Conservation (phyloP, 92 coral and sea anemone species). For the Parazoanthus atlanticus region DNA sequence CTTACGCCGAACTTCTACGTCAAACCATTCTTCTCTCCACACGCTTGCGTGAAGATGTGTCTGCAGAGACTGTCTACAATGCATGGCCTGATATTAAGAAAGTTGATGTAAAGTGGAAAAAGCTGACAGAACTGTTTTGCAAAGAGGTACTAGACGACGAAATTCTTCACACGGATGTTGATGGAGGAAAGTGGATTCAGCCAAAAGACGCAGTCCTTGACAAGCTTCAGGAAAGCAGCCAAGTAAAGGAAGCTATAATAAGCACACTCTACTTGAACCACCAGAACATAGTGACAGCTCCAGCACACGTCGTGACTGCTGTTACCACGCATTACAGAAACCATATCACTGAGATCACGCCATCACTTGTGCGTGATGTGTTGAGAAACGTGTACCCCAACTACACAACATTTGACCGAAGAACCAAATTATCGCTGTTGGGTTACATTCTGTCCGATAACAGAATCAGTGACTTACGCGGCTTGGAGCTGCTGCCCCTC, state of each 20-base stretch:
- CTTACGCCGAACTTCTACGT: constrained; percentile 67
- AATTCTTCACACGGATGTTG: constrained; percentile 53
- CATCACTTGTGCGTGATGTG: constrained; percentile 53
- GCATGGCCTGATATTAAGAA: constrained; percentile 14
- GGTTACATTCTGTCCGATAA: constrained; percentile 66
- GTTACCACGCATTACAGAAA: not conserved
- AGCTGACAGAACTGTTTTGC: constrained; percentile 42
- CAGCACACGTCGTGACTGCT: constrained; percentile 55
- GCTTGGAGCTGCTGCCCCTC: constrained; percentile 75
- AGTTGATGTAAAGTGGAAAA: constrained; percentile 50
- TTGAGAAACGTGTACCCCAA: constrained; percentile 41
- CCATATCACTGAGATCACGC: constrained; percentile 51
- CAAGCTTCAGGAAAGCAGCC: constrained; percentile 15
- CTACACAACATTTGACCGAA: constrained; percentile 24
- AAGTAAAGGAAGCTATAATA: not conserved
- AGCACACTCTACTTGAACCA: not conserved
- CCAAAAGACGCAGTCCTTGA: constrained; percentile 50
- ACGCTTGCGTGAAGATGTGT: not conserved
- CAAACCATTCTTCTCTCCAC: constrained; percentile 30
- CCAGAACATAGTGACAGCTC: constrained; percentile 62
- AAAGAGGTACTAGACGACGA: constrained; percentile 11
- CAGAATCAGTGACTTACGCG: constrained; percentile 50
- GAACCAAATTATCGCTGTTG: constrained; percentile 65
- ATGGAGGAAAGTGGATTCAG: constrained; percentile 71
- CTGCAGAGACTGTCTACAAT: constrained; percentile 3